These are phyloP conservation scores for Eupeodes corollae DNA, from an alignment of 1,140 invertebrate species.

Conservation along the genomic window DNA sequence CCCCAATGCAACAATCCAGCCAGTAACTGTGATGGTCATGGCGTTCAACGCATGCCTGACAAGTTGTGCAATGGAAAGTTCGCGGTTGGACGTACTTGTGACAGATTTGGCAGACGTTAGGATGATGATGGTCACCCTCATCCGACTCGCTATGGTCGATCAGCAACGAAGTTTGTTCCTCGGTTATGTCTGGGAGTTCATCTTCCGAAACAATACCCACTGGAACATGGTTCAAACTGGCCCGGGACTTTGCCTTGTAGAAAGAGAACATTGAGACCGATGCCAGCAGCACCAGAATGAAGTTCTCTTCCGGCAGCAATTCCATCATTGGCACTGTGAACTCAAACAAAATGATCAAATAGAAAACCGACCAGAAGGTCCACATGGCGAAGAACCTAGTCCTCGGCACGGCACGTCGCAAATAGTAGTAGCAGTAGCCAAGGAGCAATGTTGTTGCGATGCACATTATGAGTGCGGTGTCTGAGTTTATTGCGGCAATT, in stretches of 20 bases:
- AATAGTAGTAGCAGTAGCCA: constrained; percentile 26
- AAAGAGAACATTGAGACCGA: constrained; percentile 21
- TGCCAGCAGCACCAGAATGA: constrained; percentile 30
- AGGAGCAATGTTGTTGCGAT: constrained; percentile 29
- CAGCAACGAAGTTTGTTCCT: constrained; percentile 12
- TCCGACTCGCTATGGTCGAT: constrained; percentile 16
- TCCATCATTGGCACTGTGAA: constrained; percentile 34
- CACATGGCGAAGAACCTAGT: constrained; percentile 39
- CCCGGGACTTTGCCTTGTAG: constrained; percentile 18
- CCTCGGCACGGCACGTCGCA: constrained; percentile 19
- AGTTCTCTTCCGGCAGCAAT: constrained; percentile 39
- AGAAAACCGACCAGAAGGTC: constrained; percentile 33
- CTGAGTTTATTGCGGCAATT: constrained; percentile 37
- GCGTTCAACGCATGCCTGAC: constrained; percentile 26
- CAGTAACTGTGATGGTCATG: constrained; percentile 35
- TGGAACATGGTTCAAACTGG: constrained; percentile 20
- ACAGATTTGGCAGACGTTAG: constrained; percentile 28
- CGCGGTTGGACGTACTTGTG: constrained; percentile 22
- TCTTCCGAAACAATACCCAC: constrained; percentile 19
- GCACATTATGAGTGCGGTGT: constrained; percentile 34
- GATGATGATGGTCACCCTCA: constrained; percentile 12
- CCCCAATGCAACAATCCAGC: constrained; percentile 42
- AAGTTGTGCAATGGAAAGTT: constrained; percentile 28
- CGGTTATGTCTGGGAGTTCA: constrained; percentile 25
- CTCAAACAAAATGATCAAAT: constrained; percentile 36